phyloP scores from a whole-genome alignment of 2,113 vertebrate species.

The Neomonachus schauinslandi region DNA sequence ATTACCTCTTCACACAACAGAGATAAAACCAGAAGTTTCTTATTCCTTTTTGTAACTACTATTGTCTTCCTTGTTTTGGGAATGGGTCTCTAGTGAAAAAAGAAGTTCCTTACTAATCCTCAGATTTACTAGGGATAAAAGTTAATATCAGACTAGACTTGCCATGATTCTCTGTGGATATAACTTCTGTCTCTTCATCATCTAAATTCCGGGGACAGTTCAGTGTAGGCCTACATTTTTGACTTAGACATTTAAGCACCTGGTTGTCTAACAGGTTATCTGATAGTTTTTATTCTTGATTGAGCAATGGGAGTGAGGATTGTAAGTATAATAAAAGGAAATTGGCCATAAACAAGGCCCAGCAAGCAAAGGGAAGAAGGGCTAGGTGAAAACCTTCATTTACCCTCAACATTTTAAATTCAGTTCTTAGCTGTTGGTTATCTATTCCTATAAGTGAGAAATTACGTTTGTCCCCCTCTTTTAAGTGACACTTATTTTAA shows the following conservation, averaged over 20 bases:
- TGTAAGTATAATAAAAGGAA: not conserved
- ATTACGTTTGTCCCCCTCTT: not conserved
- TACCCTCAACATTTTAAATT: not conserved
- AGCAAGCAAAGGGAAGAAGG: not conserved
- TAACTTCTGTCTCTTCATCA: not conserved
- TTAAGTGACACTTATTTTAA: not conserved
- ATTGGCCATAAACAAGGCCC: not conserved
- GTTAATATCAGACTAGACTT: not conserved
- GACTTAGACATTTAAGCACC: not conserved
- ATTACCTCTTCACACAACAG: not conserved
- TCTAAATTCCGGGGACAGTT: not conserved
- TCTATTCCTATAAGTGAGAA: not conserved
- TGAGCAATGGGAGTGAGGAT: not conserved
- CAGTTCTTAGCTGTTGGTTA: not conserved
- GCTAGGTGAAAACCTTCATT: not conserved
- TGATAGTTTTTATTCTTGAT: not conserved
- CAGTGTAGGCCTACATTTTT: not conserved
- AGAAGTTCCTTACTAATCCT: not conserved
- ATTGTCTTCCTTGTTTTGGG: not conserved
- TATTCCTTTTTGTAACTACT: not conserved
- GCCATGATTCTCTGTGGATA: not conserved
- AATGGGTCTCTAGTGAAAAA: not conserved
- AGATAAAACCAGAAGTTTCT: not conserved
- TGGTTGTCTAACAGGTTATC: not conserved
- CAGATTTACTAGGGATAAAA: not conserved